Base-by-base conservation (phyloP, 2,113 vertebrate species). In the Lucifuga dentata region DNA sequence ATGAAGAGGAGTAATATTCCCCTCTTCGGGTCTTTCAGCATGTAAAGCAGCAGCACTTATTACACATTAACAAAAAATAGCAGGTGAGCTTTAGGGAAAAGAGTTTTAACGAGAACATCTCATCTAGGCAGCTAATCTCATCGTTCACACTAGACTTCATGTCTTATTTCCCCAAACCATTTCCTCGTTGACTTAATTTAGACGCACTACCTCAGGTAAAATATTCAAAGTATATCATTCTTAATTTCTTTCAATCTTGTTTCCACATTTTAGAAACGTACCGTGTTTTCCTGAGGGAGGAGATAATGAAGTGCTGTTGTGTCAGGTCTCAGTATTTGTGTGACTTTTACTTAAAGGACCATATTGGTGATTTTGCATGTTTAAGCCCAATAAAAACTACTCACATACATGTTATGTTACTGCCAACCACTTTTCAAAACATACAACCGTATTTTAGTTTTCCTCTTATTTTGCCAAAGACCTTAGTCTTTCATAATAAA, bases 81-180 rank as follows among this genome's bases (percentile, higher is more conserved):
- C 46, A 43, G 48, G 62, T 40, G 36, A 41, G 49, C 46, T 41
- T 65, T 12, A 41, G 48, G 48, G 62, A 41, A 40, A 32, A 43
- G n/a, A n/a, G n/a, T 8, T 65, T 51, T 56, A 55, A 67, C 59
- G 23, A 52, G 36, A 49, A 64, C n/a, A 32, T 50, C 15, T 50
- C 15, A 46, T 57, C 38, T 64, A 16, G 16, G 39, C 17, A 55
- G 43, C 32, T 59, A 57, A 72, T 64, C 36, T 57, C 36, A 35
- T 46, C 50, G 32, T 16, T 65, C 52, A 64, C 44, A 64, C 41
- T 51, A 60, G 32, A 72, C 24, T 59, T 38, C 26, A 20, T 38
- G 20, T 59, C 39, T 66, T 32, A 41, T 51, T 66, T 41, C 50
- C 13, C 5, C 26, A 38, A n/a, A 23, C 38, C 15, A 43, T 50